Base-by-base conservation (phyloP, 2,113 vertebrate species). In the Girardinichthys multiradiatus region DNA sequence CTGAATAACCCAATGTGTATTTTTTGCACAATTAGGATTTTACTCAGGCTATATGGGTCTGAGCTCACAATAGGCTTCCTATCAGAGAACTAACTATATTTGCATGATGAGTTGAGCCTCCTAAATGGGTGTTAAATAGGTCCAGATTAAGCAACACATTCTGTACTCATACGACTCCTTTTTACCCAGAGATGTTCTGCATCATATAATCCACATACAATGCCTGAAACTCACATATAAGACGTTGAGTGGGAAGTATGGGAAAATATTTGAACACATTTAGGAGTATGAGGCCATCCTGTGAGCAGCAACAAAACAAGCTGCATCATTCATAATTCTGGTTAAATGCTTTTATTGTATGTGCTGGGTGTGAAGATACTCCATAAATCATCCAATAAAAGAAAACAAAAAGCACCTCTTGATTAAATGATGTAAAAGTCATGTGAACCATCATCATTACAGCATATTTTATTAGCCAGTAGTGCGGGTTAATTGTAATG, bases 401-500 rank as follows among this genome's bases (percentile, higher is more conserved):
- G 9, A 1, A 45, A 45, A 65, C 30, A 67, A 19, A 67, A 15
- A 62, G 59, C 27, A 4, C 15, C 17, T 57, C 54, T 26, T 1
- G n/a, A 61, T 60, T 60, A 30, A 54, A 54, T 54, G 7, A 57
- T 63, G 13, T 9, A 73, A 72, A 39, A 19, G 1, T 67, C 17
- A 10, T 2, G 0, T 39, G 4, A 33, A 0, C 1, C 15, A 4
- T 2, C 4, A 6, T 51, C 57, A 26, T 77, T 66, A 62, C 57
- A 74, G 73, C 66, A 76, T 77, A 39, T 74, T 93, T 93, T 90
- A 93, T 92, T 91, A 72, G 68, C 67, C 70, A 58, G 60, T 81
- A 88, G 76, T 88, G 81, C 80, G 42, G 37, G 63, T 77, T 72
- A 91, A 74, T 48, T 69, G 70, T 66, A 65, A 82, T 79, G 66